phyloP scores from a whole-genome alignment of 2,888 invertebrate species.

The Atrina japonica region DNA sequence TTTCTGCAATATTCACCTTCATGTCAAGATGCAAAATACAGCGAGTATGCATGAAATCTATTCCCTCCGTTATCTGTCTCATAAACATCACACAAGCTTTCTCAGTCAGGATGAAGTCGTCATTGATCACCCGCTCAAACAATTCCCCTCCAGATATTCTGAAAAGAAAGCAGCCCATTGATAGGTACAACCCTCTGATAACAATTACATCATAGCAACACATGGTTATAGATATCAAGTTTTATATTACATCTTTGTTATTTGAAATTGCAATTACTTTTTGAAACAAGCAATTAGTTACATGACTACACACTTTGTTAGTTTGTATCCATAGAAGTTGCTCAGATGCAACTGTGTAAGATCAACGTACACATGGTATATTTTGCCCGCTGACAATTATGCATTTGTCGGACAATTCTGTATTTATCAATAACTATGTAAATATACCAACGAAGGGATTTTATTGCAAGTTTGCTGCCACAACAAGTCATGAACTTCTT shows the following conservation, averaged over 20 bases:
- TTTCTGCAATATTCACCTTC: constrained; percentile 86
- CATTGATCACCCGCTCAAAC: constrained; percentile 99
- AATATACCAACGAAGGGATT: too few species aligned
- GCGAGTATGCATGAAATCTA: constrained; percentile 97
- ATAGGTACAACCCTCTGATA: too few species aligned
- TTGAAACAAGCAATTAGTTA: neutral
- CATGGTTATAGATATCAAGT: neutral
- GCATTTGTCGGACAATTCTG: too few species aligned
- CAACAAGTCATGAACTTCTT: too few species aligned
- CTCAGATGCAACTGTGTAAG: too few species aligned
- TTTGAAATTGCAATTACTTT: neutral
- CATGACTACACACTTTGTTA: too few species aligned
- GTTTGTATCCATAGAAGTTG: too few species aligned
- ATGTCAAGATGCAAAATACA: constrained; percentile 98
- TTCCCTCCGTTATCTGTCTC: constrained; percentile 98
- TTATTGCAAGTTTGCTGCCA: too few species aligned
- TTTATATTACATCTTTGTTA: too few species aligned
- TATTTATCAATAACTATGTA: too few species aligned
- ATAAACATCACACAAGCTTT: constrained; percentile 97
- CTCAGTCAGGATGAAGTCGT: constrained; percentile 98
- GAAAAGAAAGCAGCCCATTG: constrained; percentile 65
- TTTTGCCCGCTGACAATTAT: too few species aligned
- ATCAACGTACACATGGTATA: too few species aligned
- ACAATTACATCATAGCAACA: constrained; percentile 3
- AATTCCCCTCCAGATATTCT: constrained; percentile 99